A percentile compares a stretch with the other conserved stretches of the same genome.
Evolutionary conservation across 2,888 invertebrate genomes (phyloP).

Genomic region (Lithosia quadra): DNA sequence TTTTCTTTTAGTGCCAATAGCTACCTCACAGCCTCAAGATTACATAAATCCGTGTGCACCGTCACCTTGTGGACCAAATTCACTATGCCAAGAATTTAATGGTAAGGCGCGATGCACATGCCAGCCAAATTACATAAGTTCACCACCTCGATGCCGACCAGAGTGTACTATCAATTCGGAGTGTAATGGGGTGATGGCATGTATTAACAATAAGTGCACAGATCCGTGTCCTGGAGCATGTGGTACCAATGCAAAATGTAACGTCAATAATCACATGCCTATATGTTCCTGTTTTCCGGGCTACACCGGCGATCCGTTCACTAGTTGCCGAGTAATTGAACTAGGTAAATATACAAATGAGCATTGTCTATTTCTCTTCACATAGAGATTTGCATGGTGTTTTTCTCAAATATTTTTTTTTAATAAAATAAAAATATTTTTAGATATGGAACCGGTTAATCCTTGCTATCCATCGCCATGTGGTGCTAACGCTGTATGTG

Average conservation of each 20-base stretch:
- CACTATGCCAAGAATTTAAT: constrained; percentile 90
- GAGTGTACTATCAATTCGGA: constrained; percentile 91
- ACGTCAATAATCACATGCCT: constrained; percentile 90
- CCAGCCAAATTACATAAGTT: constrained; percentile 90
- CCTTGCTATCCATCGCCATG: constrained; percentile 91
- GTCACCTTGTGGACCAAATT: constrained; percentile 93
- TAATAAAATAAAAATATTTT: constrained; percentile 39
- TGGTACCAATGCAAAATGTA: constrained; percentile 91
- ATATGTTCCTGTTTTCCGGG: constrained; percentile 89
- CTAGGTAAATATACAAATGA: constrained; percentile 59
- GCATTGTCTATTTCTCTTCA: background rate
- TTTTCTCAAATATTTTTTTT: background rate
- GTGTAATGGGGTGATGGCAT: constrained; percentile 89
- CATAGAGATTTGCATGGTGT: too few relatives aligned
- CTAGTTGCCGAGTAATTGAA: constrained; percentile 71
- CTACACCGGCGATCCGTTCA: constrained; percentile 92
- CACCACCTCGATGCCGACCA: constrained; percentile 92
- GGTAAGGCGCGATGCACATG: constrained; percentile 91
- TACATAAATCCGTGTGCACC: constrained; percentile 89
- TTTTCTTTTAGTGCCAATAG: constrained; percentile 61
- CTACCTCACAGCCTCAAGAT: constrained; percentile 60
- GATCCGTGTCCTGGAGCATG: constrained; percentile 94
- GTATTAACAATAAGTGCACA: constrained; percentile 90
- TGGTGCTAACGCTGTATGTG: constrained; percentile 89
- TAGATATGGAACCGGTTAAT: constrained; percentile 78